Percentiles rank a stretch among this genome's conserved stretches.
Evolutionary conservation across 2,888 invertebrate genomes (phyloP).

Genomic region (Xestia ashworthii): DNA sequence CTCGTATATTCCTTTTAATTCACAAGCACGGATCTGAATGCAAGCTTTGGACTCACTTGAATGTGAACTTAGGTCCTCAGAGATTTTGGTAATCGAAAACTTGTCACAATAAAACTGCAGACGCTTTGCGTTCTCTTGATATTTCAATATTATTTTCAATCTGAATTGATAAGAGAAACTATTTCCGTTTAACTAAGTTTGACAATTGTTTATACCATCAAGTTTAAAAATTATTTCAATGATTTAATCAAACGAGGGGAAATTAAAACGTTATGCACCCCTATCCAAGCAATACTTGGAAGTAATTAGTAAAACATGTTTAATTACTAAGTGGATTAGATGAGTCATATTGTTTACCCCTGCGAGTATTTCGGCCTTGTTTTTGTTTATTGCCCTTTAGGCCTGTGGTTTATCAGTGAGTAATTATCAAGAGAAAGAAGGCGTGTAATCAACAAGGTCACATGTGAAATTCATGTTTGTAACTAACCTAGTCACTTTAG

Average conservation of each 20-base stretch:
- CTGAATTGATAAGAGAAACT: neutral
- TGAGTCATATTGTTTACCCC: slow-evolving; percentile 55
- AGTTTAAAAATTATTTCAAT: neutral
- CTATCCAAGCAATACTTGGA: neutral
- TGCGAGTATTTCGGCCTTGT: slow-evolving; percentile 38
- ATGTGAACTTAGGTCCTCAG: neutral
- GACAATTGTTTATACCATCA: neutral
- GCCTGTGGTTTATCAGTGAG: slow-evolving; percentile 26
- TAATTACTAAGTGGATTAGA: slow-evolving; percentile 36
- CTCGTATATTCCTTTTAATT: neutral
- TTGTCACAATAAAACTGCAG: neutral
- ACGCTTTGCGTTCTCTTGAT: neutral
- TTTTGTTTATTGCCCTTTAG: slow-evolving; percentile 43
- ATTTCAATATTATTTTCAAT: neutral
- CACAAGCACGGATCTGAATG: neutral
- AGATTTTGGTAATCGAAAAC: slow-evolving; percentile 6
- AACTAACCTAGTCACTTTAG: slow-evolving; percentile 3
- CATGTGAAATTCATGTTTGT: neutral
- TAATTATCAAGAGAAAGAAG: slow-evolving; percentile 36
- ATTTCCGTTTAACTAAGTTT: neutral
- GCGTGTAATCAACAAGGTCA: slow-evolving; percentile 33
- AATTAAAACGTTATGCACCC: slow-evolving; percentile 8
- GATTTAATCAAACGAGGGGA: neutral
- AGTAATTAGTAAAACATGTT: slow-evolving; percentile 31
- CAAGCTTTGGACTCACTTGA: slow-evolving; percentile 4